Percentiles rank a stretch among this genome's conserved stretches.
These are phyloP conservation scores for Sarcophaga carnaria DNA, from an alignment of 2,888 invertebrate genomes.

Conservation along the genomic window DNA sequence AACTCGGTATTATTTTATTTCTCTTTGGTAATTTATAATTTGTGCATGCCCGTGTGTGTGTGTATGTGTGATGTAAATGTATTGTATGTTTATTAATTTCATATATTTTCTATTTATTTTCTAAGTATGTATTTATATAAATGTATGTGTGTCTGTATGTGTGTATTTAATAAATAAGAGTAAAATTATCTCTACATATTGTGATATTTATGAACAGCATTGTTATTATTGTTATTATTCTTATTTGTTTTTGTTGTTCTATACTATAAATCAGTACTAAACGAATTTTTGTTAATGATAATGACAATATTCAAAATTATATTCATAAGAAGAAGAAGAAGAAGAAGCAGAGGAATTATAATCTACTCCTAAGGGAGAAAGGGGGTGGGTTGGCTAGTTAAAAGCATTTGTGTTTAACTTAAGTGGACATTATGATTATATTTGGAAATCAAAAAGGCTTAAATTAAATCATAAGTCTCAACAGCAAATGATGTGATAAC, in stretches of 20 bases:
- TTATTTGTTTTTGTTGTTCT: background rate
- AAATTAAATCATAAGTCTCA: background rate
- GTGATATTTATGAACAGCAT: background rate
- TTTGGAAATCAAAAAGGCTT: background rate
- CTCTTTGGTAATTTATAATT: background rate
- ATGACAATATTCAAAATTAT: conserved; percentile 1
- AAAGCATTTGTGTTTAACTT: background rate
- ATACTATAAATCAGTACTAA: background rate
- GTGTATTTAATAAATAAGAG: background rate
- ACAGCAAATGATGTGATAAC: background rate
- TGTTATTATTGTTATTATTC: background rate
- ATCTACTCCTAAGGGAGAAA: background rate
- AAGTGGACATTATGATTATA: background rate
- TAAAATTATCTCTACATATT: background rate
- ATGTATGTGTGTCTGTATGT: background rate
- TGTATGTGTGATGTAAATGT: background rate
- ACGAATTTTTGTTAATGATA: conserved; percentile 7
- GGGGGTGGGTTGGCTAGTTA: background rate
- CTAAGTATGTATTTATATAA: background rate
- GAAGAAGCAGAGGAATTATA: background rate
- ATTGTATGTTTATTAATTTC: background rate
- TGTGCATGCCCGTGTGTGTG: background rate
- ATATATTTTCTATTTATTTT: conserved; percentile 3
- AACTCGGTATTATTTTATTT: background rate
- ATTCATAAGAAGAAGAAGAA: background rate